Percentiles rank a stretch among this genome's conserved stretches.
phyloP scores from a whole-genome alignment of 2,113 vertebrate species.

The Dicerorhinus sumatrensis region DNA sequence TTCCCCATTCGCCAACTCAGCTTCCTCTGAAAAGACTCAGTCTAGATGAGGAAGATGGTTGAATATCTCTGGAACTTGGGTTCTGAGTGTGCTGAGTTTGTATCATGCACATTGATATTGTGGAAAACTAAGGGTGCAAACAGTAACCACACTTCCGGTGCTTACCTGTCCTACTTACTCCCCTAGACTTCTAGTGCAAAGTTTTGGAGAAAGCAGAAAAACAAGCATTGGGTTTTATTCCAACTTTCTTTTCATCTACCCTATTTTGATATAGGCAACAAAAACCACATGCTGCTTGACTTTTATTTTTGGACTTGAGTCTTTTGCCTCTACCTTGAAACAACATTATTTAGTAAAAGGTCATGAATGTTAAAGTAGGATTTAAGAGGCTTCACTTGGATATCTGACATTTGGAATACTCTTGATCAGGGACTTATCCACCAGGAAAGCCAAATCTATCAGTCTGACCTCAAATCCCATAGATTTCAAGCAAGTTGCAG shows the following conservation, averaged over 20 bases:
- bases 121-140: background rate
- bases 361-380: conserved; percentile 68
- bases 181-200: background rate
- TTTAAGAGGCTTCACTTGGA: conserved; percentile 71
- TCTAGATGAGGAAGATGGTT: background rate
- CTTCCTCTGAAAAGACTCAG: background rate
- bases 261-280: conserved; percentile 49
- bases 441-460: conserved; percentile 53
- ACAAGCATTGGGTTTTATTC: conserved; percentile 8
- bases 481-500: conserved; percentile 45
- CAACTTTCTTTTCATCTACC: background rate
- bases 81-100: background rate
- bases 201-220: conserved; percentile 36
- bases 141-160: background rate
- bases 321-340: conserved; percentile 60
- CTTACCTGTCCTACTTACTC: background rate
- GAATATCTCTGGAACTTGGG: background rate
- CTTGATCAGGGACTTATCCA: conserved; percentile 32
- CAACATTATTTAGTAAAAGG: conserved; percentile 72
- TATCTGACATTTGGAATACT: conserved; percentile 69
- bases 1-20: background rate
- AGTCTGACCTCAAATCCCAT: background rate
- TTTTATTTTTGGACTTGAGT: conserved; percentile 68
- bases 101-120: background rate
- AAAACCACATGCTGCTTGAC: conserved; percentile 50